Evolutionary conservation across 2,797 vertebrate genomes (phyloP).

Genomic region (Hemibagrus guttatus): DNA sequence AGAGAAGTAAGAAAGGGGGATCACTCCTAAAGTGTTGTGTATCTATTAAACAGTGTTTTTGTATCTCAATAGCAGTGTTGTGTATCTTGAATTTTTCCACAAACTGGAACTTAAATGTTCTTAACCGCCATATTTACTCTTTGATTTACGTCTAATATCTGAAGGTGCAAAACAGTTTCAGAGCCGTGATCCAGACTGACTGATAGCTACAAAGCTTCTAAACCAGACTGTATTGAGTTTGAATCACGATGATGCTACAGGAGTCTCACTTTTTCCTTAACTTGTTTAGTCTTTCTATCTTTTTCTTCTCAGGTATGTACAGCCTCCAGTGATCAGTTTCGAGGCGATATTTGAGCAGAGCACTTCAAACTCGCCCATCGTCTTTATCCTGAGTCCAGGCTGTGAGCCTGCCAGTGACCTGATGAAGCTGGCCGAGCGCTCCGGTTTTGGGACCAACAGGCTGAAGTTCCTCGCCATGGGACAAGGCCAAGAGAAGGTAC

Average conservation of each 20-base stretch:
- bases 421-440: constrained; percentile 87
- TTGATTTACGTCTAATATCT: background rate
- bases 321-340: constrained; percentile 94
- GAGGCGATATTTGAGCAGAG: constrained; percentile 90
- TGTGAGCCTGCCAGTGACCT: constrained; percentile 92
- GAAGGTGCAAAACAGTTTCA: background rate
- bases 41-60: background rate
- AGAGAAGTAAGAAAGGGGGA: constrained; percentile 80
- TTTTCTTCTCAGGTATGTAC: constrained; percentile 83
- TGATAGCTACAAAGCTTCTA: background rate
- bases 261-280: background rate
- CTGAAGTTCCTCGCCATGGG: constrained; percentile 96
- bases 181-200: background rate
- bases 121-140: background rate
- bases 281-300: background rate
- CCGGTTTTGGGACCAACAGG: constrained; percentile 82
- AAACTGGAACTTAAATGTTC: background rate
- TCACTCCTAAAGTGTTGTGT: too few relatives aligned
- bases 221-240: background rate
- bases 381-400: constrained; percentile 95
- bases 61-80: background rate
- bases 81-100: background rate
- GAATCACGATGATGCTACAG: background rate
- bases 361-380: constrained; percentile 86
- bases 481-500: constrained; percentile 95